These are phyloP conservation scores for Polietes domitor DNA, from an alignment of 2,888 invertebrate species.

Conservation along the genomic window DNA sequence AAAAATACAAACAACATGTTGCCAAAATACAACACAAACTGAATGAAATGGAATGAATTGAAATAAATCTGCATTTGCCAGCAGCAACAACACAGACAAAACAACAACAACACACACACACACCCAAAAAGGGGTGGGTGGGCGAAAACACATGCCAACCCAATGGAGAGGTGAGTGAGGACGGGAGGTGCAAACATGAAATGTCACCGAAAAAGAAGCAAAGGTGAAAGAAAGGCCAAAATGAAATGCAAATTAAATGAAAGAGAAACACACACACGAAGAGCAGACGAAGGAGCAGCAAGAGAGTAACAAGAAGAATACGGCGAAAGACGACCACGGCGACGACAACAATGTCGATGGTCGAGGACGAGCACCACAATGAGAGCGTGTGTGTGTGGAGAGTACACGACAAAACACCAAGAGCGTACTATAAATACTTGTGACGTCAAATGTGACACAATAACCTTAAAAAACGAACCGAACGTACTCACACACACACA, in stretches of 20 bases:
- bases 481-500: conserved; percentile 45
- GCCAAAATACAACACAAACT: background rate
- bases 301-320: background rate
- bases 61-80: conserved; percentile 21
- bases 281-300: background rate
- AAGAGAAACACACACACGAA: conserved; percentile 28
- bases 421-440: conserved; percentile 54
- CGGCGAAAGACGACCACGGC: background rate
- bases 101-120: background rate
- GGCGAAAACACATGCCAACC: background rate
- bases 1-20: background rate
- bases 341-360: background rate
- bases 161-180: too few relatives aligned
- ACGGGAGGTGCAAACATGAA: background rate
- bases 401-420: conserved; percentile 38
- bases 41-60: background rate
- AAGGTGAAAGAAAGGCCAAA: conserved; percentile 23
- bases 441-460: conserved; percentile 75
- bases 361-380: background rate
- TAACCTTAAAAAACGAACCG: conserved; percentile 70
- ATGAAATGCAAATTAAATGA: conserved; percentile 25
- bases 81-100: background rate
- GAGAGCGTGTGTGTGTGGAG: conserved; percentile 4
- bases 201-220: background rate
- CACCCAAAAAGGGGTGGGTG: background rate